Evolutionary conservation across 2,888 invertebrate species (phyloP).

Genomic region (Diachrysia chrysitis): DNA sequence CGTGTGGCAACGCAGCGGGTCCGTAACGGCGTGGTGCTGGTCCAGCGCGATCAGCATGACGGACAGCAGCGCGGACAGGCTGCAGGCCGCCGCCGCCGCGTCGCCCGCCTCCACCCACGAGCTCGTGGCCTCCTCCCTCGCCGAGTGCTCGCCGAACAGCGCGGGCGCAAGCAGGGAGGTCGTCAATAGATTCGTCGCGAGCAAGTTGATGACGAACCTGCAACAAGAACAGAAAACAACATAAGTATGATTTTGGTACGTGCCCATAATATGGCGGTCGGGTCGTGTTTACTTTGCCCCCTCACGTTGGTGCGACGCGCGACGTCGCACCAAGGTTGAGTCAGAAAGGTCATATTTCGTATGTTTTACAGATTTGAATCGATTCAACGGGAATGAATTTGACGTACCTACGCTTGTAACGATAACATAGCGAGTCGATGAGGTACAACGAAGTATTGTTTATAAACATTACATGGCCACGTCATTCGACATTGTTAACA

Average conservation of each 20-base stretch:
- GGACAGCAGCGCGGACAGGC: conserved; percentile 77
- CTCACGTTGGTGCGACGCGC: conserved; percentile 38
- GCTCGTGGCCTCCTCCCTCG: conserved; percentile 89
- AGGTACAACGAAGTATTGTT: conserved; percentile 51
- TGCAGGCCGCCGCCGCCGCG: conserved; percentile 82
- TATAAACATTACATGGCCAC: conserved; percentile 56
- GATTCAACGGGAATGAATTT: conserved; percentile 45
- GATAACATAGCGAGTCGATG: conserved; percentile 46
- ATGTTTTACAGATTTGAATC: conserved; percentile 35
- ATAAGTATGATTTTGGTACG: conserved; percentile 46
- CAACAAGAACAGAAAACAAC: conserved; percentile 75
- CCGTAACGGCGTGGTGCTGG: conserved; percentile 88
- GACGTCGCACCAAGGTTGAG: conserved; percentile 43
- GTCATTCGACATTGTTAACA: conserved; percentile 54
- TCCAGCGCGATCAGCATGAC: conserved; percentile 86
- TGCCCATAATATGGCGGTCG: conserved; percentile 20
- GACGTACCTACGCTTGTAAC: conserved; percentile 49
- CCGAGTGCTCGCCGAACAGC: conserved; percentile 89
- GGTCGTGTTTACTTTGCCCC: conserved; percentile 40
- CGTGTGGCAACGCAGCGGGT: conserved; percentile 87
- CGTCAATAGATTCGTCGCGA: conserved; percentile 85
- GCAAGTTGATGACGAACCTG: conserved; percentile 91
- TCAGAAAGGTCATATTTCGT: conserved; percentile 55
- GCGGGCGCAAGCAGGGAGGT: conserved; percentile 86
- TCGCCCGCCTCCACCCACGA: conserved; percentile 90